Evolutionary conservation across 2,888 invertebrate species (phyloP).

Genomic region (Chloroclystis v-ata): DNA sequence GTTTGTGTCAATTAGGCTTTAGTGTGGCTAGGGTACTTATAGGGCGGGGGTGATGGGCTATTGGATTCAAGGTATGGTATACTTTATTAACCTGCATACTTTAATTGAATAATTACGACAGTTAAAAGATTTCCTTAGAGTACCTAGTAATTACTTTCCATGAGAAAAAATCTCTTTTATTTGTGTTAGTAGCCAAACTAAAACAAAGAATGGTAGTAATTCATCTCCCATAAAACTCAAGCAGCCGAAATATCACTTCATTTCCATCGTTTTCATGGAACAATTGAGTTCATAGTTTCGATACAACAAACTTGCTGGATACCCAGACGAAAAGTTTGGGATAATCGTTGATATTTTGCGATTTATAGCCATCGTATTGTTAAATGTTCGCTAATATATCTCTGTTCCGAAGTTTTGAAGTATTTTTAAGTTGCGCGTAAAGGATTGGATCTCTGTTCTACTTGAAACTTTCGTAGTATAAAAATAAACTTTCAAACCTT

Average conservation of each 20-base stretch:
- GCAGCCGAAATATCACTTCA: slow-evolving; percentile 24
- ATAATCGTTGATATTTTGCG: slow-evolving; percentile 32
- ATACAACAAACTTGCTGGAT: slow-evolving; percentile 29
- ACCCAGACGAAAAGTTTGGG: slow-evolving; percentile 28
- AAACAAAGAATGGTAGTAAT: slow-evolving; percentile 4
- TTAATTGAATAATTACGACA: too few relatives aligned
- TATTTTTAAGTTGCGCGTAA: slow-evolving; percentile 27
- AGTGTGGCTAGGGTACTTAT: slow-evolving; percentile 76
- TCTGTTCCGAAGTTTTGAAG: slow-evolving; percentile 26
- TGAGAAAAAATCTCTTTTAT: neutral
- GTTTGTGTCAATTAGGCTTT: slow-evolving; percentile 70
- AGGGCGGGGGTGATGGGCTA: slow-evolving; percentile 44
- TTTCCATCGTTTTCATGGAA: slow-evolving; percentile 32
- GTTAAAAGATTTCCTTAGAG: too few relatives aligned
- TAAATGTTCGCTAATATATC: slow-evolving; percentile 33
- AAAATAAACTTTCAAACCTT: neutral
- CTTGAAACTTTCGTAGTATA: slow-evolving; percentile 19
- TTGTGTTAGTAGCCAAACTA: neutral
- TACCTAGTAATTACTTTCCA: too few relatives aligned
- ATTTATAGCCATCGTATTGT: slow-evolving; percentile 35
- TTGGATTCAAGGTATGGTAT: slow-evolving; percentile 30
- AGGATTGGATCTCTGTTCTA: slow-evolving; percentile 27
- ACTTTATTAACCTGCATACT: neutral
- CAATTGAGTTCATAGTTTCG: slow-evolving; percentile 31
- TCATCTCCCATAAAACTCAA: slow-evolving; percentile 18